These are phyloP conservation scores for Ptychoptera albimana DNA, from an alignment of 2,888 invertebrate genomes.

Conservation along the genomic window DNA sequence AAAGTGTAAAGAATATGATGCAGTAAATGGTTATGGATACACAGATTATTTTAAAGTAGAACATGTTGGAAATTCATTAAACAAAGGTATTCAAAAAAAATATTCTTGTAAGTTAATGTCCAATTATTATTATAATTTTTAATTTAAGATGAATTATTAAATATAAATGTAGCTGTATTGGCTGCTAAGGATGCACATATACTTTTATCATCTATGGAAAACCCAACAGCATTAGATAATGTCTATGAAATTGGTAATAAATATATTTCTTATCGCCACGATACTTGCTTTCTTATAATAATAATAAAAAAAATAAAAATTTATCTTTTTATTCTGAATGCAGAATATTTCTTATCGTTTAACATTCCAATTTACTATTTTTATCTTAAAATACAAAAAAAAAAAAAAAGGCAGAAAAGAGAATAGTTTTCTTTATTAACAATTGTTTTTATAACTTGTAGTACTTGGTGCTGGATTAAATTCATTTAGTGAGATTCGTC, in stretches of 20 bases:
- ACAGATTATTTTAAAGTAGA: slow-evolving; percentile 38
- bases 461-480: slow-evolving; percentile 56
- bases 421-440: too few species aligned
- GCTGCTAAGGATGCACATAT: slow-evolving; percentile 55
- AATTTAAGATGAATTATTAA: slow-evolving; percentile 20
- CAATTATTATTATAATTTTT: too few species aligned
- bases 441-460: slow-evolving; percentile 7
- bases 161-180: slow-evolving; percentile 50
- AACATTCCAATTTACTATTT: neutral
- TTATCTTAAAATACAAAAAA: neutral
- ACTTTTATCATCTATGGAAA: slow-evolving; percentile 37
- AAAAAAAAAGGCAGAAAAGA: too few species aligned
- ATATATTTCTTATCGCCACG: neutral
- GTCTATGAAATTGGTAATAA: slow-evolving; percentile 48
- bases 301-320: too few species aligned
- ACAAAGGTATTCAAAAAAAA: too few species aligned
- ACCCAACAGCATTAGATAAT: slow-evolving; percentile 32
- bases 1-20: slow-evolving; percentile 38
- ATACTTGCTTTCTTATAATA: too few species aligned
- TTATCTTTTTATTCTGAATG: neutral
- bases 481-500: slow-evolving; percentile 48
- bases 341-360: neutral
- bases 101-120: too few species aligned
- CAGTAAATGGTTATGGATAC: slow-evolving; percentile 40
- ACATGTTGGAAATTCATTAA: slow-evolving; percentile 14